Evolutionary conservation across 2,888 invertebrate species (phyloP).

Genomic region (Leptopterna dolabrata): DNA sequence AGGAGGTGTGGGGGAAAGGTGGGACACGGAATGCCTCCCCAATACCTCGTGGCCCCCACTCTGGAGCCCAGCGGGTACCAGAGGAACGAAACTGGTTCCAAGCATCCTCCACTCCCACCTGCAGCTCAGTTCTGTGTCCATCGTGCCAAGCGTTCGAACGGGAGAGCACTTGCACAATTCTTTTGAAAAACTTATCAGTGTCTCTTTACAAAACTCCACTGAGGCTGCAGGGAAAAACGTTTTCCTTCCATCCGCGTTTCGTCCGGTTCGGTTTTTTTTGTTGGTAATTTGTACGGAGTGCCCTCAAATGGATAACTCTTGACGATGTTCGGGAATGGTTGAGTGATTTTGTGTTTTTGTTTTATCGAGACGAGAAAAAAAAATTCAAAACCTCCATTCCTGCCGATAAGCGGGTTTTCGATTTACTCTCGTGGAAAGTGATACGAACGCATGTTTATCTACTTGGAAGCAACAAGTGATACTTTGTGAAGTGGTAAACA

Average conservation of each 20-base stretch:
- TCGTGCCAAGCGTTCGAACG: conserved; percentile 21
- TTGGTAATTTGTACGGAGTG: background rate
- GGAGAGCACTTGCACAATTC: conserved; percentile 14
- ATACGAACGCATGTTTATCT: conserved; percentile 36
- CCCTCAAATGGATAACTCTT: conserved; percentile 29
- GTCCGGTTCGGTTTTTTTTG: background rate
- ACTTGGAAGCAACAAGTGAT: conserved; percentile 46
- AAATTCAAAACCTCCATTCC: conserved; percentile 5
- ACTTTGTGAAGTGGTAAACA: conserved; percentile 46
- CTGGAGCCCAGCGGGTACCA: background rate
- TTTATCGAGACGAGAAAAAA: background rate
- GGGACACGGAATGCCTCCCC: conserved; percentile 52
- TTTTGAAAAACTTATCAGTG: conserved; percentile 31
- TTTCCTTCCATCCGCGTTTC: conserved; percentile 1
- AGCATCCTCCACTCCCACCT: conserved; percentile 53
- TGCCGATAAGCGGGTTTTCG: conserved; percentile 27
- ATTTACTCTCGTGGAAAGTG: conserved; percentile 21
- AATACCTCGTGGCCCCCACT: conserved; percentile 48
- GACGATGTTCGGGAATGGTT: conserved; percentile 36
- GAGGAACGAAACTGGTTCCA: conserved; percentile 53
- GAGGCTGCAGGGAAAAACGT: background rate
- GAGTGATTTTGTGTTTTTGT: background rate
- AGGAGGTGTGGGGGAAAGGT: conserved; percentile 47
- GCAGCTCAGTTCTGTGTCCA: conserved; percentile 53
- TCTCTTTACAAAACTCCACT: background rate